Base-by-base conservation (phyloP, 1,140 invertebrate species). In the Heliconius eleuchia region DNA sequence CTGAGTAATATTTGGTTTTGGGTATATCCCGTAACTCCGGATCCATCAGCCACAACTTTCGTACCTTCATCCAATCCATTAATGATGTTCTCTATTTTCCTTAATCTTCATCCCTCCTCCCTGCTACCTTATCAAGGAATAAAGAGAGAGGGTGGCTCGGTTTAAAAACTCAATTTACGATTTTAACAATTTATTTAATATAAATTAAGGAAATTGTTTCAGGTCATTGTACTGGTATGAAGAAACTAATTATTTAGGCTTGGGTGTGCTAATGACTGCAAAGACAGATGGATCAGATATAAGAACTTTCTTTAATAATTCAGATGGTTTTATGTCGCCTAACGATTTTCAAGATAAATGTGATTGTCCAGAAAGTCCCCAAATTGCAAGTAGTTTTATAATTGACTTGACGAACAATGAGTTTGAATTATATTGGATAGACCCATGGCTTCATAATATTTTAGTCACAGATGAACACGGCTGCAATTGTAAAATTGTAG, bases 141-240 rank as follows among this genome's bases (percentile, higher is more conserved):
- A 37, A 37, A 7, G 34, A 37, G 34, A 37, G 6, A 37, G 34
- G 34, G 7, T 6, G 34, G 34, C 34, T 37, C 34, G 34, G 6
- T 37, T 37, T 37, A 37, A 37, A 37, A 37, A 37, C 7, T 37
- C 34, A 37, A 37, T 37, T 37, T 37, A 37, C 34, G 34, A 7
- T 37, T 1, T 37, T 37, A 37, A 37, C 6, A 37, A 37, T 37
- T 37, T 37, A 6, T 37, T 37, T 37, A 37, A 37, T 0, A 8
- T 37, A 37, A n/a, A 30, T 74, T 72, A 57, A 55, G 16, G 55
- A 50, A 23, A 77, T 50, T 55, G 5, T 95, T 95, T 80, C 85
- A 97, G 97, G 83, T 95, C 95, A 57, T 86, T 98, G 52, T 97
- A 96, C 84, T 98, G 97, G 97, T 94, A 93, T 72, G 96, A 97